These are phyloP conservation scores for Hucho hucho DNA, from an alignment of 2,113 vertebrate genomes.

Conservation along the genomic window DNA sequence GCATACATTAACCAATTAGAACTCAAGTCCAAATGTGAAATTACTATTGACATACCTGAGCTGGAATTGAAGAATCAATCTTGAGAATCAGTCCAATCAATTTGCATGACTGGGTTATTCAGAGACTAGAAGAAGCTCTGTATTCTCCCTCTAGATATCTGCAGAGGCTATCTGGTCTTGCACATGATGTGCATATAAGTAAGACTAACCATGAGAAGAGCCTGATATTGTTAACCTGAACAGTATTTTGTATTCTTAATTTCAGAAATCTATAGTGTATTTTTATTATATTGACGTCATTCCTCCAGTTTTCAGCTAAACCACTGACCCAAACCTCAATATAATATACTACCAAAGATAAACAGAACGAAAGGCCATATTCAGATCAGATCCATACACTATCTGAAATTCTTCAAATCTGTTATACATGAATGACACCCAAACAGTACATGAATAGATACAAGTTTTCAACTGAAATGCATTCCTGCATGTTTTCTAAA, in stretches of 20 bases:
- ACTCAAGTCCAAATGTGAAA: constrained; percentile 34
- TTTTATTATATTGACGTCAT: too few relatives aligned
- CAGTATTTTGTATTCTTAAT: not conserved
- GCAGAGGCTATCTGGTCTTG: not conserved
- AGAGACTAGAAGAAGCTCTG: not conserved
- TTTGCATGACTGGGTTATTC: not conserved
- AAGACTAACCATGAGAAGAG: not conserved
- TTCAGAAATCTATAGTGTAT: not conserved
- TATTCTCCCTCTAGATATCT: not conserved
- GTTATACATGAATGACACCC: constrained; percentile 5
- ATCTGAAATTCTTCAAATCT: constrained; percentile 1
- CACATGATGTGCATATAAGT: too few relatives aligned
- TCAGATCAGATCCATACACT: not conserved
- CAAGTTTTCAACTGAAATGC: constrained; percentile 24
- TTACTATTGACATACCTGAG: constrained; percentile 22
- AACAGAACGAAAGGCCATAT: not conserved
- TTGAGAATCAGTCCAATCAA: constrained; percentile 27
- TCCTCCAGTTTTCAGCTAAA: not conserved
- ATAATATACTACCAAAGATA: constrained; percentile 26
- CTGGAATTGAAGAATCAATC: constrained; percentile 33
- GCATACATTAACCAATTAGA: constrained; percentile 36
- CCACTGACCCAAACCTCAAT: constrained; percentile 10
- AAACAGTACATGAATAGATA: constrained; percentile 16
- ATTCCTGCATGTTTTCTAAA: constrained; percentile 45
- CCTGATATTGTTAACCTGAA: not conserved